phyloP scores from a whole-genome alignment of 2,113 vertebrate species.

The Empidonax alnorum region DNA sequence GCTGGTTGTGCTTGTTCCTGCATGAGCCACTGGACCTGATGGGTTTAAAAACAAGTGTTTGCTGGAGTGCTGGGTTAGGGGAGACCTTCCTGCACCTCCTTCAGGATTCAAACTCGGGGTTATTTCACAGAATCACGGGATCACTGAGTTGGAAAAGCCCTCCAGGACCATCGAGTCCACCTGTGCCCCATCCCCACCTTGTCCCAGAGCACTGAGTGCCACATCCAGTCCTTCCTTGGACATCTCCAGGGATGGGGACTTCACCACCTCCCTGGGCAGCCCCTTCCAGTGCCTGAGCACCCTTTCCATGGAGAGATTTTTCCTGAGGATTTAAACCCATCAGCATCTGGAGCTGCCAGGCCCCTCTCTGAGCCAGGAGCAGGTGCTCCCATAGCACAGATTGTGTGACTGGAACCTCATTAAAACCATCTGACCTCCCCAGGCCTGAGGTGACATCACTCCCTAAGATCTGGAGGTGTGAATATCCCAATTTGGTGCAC shows the following conservation, averaged over 20 bases:
- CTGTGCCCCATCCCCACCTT: neutral
- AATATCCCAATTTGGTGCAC: neutral
- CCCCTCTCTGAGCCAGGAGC: neutral
- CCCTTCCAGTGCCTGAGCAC: neutral
- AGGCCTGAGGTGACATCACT: neutral
- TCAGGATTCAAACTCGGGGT: too few species aligned
- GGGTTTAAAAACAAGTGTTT: neutral
- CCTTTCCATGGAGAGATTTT: neutral
- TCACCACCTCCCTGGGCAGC: neutral
- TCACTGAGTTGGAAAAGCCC: neutral
- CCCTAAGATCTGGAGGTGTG: neutral
- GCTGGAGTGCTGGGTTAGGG: neutral
- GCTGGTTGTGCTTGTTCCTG: fast-evolving
- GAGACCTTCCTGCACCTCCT: neutral
- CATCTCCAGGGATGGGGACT: neutral
- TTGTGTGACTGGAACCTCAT: neutral
- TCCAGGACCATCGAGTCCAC: neutral
- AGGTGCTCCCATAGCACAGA: fast-evolving
- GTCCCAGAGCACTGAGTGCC: neutral
- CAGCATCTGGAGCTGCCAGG: neutral
- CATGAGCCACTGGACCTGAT: fast-evolving
- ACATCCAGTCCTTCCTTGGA: fast-evolving
- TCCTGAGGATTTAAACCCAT: neutral
- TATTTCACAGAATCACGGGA: neutral
- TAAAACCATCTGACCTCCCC: neutral